Evolutionary conservation across 2,797 vertebrate genomes (phyloP).

Genomic region (Halcyon leucocephala): DNA sequence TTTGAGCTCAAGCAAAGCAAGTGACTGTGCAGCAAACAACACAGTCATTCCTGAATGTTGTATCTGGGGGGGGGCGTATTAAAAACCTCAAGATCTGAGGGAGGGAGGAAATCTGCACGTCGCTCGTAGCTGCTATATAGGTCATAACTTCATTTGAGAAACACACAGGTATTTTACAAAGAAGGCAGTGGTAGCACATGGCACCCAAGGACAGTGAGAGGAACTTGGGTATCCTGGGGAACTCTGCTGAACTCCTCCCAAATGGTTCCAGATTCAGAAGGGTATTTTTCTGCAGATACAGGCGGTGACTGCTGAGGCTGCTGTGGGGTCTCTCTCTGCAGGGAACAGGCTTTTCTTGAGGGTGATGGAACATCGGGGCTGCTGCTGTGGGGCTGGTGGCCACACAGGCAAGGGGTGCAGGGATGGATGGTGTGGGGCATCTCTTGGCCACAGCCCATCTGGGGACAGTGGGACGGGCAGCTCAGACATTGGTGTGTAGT

Average conservation of each 20-base stretch:
- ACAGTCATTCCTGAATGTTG: not conserved
- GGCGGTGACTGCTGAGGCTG: not conserved
- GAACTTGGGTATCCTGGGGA: fast-evolving
- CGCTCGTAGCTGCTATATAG: not conserved
- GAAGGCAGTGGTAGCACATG: not conserved
- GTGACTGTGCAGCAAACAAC: not conserved
- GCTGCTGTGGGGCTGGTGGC: not conserved
- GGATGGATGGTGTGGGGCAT: not conserved
- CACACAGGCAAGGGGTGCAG: not conserved
- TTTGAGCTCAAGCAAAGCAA: not conserved
- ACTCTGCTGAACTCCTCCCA: not conserved
- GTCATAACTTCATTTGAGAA: not conserved
- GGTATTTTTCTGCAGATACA: not conserved
- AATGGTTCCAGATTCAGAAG: not conserved
- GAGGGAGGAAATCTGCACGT: slow-evolving; percentile 3
- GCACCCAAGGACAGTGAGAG: not conserved
- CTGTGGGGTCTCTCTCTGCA: not conserved
- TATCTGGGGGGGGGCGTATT: not conserved
- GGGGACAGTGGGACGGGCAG: not conserved
- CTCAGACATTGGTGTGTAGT: fast-evolving
- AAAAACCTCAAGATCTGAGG: not conserved
- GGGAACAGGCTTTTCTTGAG: not conserved
- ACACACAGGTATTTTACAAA: not conserved
- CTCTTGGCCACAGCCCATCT: not conserved
- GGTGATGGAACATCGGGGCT: not conserved